Percentiles rank a stretch among this genome's conserved stretches.
These are phyloP conservation scores for Vulpes vulpes DNA, from an alignment of 2,113 vertebrate genomes.

Conservation along the genomic window DNA sequence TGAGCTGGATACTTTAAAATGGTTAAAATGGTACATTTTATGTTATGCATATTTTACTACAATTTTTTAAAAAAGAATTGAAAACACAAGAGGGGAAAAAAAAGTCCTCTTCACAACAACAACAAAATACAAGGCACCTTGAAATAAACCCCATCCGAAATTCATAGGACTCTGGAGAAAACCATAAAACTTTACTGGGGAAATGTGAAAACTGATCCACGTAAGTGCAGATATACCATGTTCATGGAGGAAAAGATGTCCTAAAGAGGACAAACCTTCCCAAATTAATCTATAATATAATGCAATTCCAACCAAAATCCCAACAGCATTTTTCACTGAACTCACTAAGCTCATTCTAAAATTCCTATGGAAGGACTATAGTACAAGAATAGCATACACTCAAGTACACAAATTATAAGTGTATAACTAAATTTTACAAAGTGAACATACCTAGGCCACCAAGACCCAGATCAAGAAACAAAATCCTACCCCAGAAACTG, in stretches of 20 bases:
- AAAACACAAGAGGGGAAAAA: constrained; percentile 4
- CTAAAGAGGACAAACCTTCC: background rate
- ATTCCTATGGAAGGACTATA: background rate
- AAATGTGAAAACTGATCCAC: background rate
- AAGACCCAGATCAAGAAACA: background rate
- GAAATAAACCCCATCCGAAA: constrained; percentile 4
- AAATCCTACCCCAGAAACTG: background rate
- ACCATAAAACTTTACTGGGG: background rate
- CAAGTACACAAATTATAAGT: background rate
- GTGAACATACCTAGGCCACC: background rate
- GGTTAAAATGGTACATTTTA: background rate
- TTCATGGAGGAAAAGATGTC: constrained; percentile 51
- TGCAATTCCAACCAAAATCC: background rate
- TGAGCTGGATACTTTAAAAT: background rate
- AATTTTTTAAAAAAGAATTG: background rate
- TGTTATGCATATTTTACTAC: background rate
- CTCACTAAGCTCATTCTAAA: background rate
- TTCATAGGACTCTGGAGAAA: constrained; percentile 1
- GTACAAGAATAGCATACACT: background rate
- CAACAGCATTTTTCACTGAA: background rate
- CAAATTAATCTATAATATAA: background rate
- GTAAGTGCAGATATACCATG: constrained; percentile 27
- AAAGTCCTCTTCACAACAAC: background rate
- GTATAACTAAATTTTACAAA: background rate
- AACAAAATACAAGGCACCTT: background rate